Conservation (phyloP, 2,113 vertebrate genomes). For the crab-eating macaque (Macaca fascicularis) region T2T-MFA8v1.1 NC_088377.1:32509501-32510000, state of each 20-base stretch:
- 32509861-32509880: not conserved
- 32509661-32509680: not conserved
- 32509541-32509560: not conserved
- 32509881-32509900: not conserved
- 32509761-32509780: not conserved
- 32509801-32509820: not conserved
- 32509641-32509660: not conserved
- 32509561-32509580: not conserved
- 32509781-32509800: not conserved
- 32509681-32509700: not conserved
- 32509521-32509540: not conserved
- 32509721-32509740: not conserved
- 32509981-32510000: not conserved
- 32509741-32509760: not conserved
- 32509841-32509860: not conserved
- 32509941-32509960: not conserved
- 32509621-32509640: not conserved
- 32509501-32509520: not conserved
- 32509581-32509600: not conserved
- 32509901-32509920: not conserved
- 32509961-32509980: not conserved
- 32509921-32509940: slow-evolving; percentile 5
- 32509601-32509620: not conserved
- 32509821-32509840: not conserved
- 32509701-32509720: not conserved